Base-by-base conservation (phyloP, 2,797 vertebrate genomes). In the Acipenser oxyrinchus region DNA sequence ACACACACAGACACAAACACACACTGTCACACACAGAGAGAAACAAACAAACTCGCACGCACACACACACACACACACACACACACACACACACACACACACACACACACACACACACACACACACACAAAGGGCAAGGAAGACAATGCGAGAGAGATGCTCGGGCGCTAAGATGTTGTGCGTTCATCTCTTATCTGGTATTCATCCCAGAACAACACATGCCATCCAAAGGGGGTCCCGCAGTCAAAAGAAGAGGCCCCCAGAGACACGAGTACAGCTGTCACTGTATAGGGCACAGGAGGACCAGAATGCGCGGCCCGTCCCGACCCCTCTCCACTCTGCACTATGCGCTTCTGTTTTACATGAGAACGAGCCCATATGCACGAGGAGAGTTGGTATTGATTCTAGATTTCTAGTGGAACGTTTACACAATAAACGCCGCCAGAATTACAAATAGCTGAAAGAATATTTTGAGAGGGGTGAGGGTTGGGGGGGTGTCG, bases 301-400 rank as follows among this genome's bases (percentile, higher is more conserved):
- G 81, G 74, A 74, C 78, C 68, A 7, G 60, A 4, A 37, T 2
- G 68, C 67, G 74, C 58, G 66, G 55, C 77, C 71, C 71, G 68
- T 70, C 66, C 72, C 52, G 55, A 65, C 62, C 72, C 65, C 71
- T 76, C 69, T 75, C 69, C 75, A 73, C 52, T 55, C 52, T 37
- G 2, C 23, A 37, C 52, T 55, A 10, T 6, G 9, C 9, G 52
- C 52, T 55, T n/a, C 74, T 80, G 78, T 75, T 86, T 90, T 90
- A 84, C 88, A 84, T 87, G 86, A 90, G 90, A 91, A 92, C 83
- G 66, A 83, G 78, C 82, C 83, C 91, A 90, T 84, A 78, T 88
- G 90, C 76, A 82, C 61, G 74, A 72, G 74, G 77, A 68, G 58
- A 75, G 74, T 77, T 72, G 51, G 77, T 78, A 83, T 78, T 79